phyloP scores from a whole-genome alignment of 2,888 invertebrate genomes.

The Cerastis rubricosa region DNA sequence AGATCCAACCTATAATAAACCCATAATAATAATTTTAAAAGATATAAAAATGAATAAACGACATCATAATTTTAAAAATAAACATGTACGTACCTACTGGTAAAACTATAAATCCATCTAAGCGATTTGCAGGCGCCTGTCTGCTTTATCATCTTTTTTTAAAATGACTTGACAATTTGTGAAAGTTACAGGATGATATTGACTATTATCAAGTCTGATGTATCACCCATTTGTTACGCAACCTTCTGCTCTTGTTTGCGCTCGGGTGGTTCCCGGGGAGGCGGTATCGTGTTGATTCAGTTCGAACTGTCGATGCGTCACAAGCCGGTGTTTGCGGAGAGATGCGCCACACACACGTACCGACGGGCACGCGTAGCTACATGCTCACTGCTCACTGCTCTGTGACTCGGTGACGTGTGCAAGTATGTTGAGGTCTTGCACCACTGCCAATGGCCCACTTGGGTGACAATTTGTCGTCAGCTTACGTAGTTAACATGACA shows the following conservation, averaged over 20 bases:
- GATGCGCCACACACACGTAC: constrained; percentile 40
- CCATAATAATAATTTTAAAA: background rate
- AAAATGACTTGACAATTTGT: background rate
- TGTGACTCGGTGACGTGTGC: constrained; percentile 1
- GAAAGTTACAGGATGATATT: background rate
- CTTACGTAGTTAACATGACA: too few species aligned
- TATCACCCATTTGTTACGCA: background rate
- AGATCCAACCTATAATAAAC: background rate
- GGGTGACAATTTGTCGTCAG: background rate
- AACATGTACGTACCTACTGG: background rate
- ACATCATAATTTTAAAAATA: background rate
- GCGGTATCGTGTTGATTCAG: constrained; percentile 68
- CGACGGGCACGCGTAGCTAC: constrained; percentile 3
- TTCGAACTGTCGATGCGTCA: constrained; percentile 61
- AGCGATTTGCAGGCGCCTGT: background rate
- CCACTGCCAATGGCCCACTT: background rate
- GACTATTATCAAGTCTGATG: too few species aligned
- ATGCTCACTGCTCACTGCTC: constrained; percentile 19
- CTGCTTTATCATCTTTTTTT: background rate
- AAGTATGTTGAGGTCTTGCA: background rate
- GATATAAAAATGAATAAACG: background rate
- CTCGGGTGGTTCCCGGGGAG: constrained; percentile 8
- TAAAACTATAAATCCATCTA: background rate
- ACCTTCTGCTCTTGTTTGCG: constrained; percentile 27
- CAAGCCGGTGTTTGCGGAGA: constrained; percentile 61